Evolutionary conservation across 2,888 invertebrate genomes (phyloP), one percentile per base, ranked within the genome.

Genomic region (Pollenia amentaria): DNA sequence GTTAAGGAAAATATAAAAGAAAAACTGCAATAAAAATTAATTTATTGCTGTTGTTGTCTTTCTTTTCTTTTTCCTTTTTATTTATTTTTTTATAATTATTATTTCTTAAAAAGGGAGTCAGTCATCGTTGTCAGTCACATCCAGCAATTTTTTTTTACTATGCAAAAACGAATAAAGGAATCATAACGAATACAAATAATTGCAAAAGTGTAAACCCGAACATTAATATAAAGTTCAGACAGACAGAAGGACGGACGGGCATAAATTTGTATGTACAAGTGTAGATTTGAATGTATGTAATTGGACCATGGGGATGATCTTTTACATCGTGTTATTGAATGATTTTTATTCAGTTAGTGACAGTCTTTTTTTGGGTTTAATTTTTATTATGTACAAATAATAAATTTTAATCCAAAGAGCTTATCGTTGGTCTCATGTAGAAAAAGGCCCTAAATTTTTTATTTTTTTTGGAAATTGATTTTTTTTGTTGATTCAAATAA

Each of bases 241-340:
- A 21, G 9, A 16, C 42, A 42, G n/a, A 42, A 8, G 16, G 12
- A 67, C 42, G 16, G n/a, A 42, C 9, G 16, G 12, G 48, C 21
- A n/a, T 67, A 48, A 1, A 48, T 44, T 11, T 2, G 1, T 21
- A 48, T 10, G 16, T 46, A 29, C 46, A 67, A 67, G 21, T 67
- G 21, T 48, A 67, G 21, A 12, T n/a, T 11, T 38, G 10, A 46
- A 60, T 48, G 48, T n/a, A 48, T 48, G 16, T 48, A 60, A 73
- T 73, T 73, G 73, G 55, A 73, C 81, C 67, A 75, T 42, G 57
- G 81, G 73, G 81, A 67, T 75, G 73, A 75, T 81, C 21, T 48
- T n/a, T 81, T 55, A 40, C 73, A 73, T 80, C 18, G 16, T 80
- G 55, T 73, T 73, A 73, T 81, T 80, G 29, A 62, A 79, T 53